Percentiles rank a stretch among this genome's conserved stretches.
Conservation (phyloP, 2,888 invertebrate species). For the Lingula anatina region DNA sequence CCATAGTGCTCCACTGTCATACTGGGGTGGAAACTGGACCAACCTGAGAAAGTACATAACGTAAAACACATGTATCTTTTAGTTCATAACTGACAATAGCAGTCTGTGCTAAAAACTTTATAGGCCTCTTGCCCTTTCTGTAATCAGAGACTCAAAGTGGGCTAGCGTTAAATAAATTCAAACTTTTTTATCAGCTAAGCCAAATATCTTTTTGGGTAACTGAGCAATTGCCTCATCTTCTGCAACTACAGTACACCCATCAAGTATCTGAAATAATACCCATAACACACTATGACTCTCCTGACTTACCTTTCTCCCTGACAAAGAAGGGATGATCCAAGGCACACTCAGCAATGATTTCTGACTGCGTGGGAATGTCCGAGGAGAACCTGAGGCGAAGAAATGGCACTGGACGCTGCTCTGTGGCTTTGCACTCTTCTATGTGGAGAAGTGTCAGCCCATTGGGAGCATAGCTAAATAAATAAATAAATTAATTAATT, state of each 20-base stretch:
- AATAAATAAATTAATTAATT: not conserved
- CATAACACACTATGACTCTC: too few relatives aligned
- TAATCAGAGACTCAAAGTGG: too few relatives aligned
- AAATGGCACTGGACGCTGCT: not conserved
- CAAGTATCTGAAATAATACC: too few relatives aligned
- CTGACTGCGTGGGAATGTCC: conserved; percentile 16
- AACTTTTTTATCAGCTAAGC: too few relatives aligned
- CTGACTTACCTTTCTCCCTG: conserved; percentile 48
- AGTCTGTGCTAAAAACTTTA: too few relatives aligned
- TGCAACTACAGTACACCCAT: too few relatives aligned
- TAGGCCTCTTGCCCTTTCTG: too few relatives aligned
- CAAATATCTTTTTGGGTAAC: too few relatives aligned
- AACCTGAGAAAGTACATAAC: conserved; percentile 36
- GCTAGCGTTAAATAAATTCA: too few relatives aligned
- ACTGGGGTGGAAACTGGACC: conserved; percentile 52
- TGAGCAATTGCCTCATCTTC: too few relatives aligned
- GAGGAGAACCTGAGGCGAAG: conserved; percentile 21
- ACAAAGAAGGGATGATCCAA: conserved; percentile 51
- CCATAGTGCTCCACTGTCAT: conserved; percentile 51
- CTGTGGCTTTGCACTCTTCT: conserved; percentile 7
- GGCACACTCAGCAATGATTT: conserved; percentile 36
- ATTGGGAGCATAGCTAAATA: conserved; percentile 35
- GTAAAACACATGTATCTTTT: too few relatives aligned
- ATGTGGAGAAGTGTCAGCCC: conserved; percentile 34
- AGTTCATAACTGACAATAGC: too few relatives aligned